Evolutionary conservation across 2,797 vertebrate genomes (phyloP).

Genomic region (Acrossocheilus fasciatus): DNA sequence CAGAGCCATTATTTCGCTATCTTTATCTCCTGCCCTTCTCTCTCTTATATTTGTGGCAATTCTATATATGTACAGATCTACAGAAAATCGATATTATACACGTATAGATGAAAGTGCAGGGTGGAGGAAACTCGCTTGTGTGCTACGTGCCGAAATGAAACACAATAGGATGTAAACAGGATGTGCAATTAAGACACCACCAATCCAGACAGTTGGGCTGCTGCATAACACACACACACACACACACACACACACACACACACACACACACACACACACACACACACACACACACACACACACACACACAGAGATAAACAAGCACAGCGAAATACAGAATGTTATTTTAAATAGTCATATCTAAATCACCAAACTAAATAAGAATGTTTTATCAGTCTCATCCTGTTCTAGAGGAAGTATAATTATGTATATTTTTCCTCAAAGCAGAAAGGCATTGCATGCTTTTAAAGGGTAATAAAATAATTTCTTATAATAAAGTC

Average conservation of each 20-base stretch:
- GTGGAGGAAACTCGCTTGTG: conserved; percentile 51
- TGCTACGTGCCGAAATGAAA: conserved; percentile 79
- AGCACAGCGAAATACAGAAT: background rate
- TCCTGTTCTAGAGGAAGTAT: background rate
- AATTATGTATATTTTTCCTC: background rate
- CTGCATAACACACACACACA: conserved; percentile 66
- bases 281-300: conserved; percentile 47
- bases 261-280: conserved; percentile 53
- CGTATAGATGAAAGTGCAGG: conserved; percentile 4
- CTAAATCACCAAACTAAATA: background rate
- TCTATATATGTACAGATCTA: conserved; percentile 1
- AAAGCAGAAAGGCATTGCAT: background rate
- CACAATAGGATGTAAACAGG: conserved; percentile 86
- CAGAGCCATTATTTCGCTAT: conserved; percentile 19
- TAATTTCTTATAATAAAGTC: background rate
- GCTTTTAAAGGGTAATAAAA: background rate
- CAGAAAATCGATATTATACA: conserved; percentile 20
- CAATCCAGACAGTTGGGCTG: conserved; percentile 77
- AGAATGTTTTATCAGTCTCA: background rate
- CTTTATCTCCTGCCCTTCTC: conserved; percentile 28
- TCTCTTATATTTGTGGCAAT: conserved; percentile 19
- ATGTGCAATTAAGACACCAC: conserved; percentile 82
- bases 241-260: conserved; percentile 37
- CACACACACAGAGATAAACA: conserved; percentile 24
- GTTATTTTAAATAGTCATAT: background rate